phyloP scores from a whole-genome alignment of 1,140 invertebrate species.

The Cherax destructor region DNA sequence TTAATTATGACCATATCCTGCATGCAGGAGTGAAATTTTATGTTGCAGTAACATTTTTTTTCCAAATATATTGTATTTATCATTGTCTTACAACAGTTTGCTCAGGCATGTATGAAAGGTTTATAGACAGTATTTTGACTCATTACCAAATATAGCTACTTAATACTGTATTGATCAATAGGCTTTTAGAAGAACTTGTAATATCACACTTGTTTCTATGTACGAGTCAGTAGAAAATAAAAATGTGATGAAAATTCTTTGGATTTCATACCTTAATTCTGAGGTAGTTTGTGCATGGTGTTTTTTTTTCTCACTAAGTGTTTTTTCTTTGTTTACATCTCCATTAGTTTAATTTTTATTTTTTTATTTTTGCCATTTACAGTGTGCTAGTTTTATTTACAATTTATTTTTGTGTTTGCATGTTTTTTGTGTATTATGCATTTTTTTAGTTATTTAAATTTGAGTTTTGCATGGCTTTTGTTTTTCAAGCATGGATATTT shows the following conservation, averaged over 20 bases:
- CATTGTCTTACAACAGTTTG: constrained; percentile 1
- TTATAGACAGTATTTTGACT: neutral
- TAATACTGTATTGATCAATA: constrained; percentile 22
- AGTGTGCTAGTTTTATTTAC: neutral
- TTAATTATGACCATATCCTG: constrained; percentile 3
- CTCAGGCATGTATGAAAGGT: constrained; percentile 13
- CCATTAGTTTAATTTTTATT: no score
- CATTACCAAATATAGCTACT: constrained; percentile 15
- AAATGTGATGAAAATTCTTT: constrained; percentile 16
- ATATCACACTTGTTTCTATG: constrained; percentile 37
- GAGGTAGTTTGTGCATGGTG: neutral
- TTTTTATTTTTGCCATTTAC: neutral
- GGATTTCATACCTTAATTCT: constrained; percentile 18
- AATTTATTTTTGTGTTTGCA: constrained; percentile 5
- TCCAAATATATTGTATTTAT: neutral
- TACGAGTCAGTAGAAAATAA: constrained; percentile 41
- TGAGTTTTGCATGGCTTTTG: constrained; percentile 29
- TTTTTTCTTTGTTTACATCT: neutral
- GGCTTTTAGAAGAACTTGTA: constrained; percentile 37
- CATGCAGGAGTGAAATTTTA: neutral
- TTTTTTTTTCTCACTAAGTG: neutral
- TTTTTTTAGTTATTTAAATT: neutral
- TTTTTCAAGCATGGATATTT: constrained; percentile 58
- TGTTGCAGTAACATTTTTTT: neutral
- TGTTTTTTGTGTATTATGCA: neutral